phyloP scores from a whole-genome alignment of 2,888 invertebrate genomes.

The Diadegma fenestrale region DNA sequence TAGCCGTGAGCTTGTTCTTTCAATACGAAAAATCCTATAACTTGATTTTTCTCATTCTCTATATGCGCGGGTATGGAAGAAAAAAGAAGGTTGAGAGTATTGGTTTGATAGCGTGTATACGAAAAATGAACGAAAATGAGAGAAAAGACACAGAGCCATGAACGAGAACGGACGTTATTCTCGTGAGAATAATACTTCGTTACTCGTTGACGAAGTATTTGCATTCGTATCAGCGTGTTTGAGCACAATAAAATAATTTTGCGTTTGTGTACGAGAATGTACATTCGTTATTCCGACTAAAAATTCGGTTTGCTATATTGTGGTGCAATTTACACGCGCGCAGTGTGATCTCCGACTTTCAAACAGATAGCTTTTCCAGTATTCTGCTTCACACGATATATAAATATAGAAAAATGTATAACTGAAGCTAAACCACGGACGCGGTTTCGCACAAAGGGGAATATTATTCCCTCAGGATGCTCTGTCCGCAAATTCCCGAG shows the following conservation, averaged over 20 bases:
- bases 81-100: conserved; percentile 8
- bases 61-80: background rate
- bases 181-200: conserved; percentile 69
- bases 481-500: conserved; percentile 65
- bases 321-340: conserved; percentile 23
- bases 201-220: conserved; percentile 65
- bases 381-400: conserved; percentile 16
- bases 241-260: conserved; percentile 44
- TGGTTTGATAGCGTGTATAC: conserved; percentile 24
- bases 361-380: conserved; percentile 33
- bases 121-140: conserved; percentile 14
- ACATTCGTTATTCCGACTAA: conserved; percentile 58
- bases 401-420: conserved; percentile 14
- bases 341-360: conserved; percentile 45
- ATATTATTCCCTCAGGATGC: conserved; percentile 81
- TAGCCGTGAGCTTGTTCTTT: conserved; percentile 12
- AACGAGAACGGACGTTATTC: conserved; percentile 27
- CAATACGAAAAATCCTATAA: conserved; percentile 18
- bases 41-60: conserved; percentile 13
- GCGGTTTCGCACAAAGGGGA: conserved; percentile 78
- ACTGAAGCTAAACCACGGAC: conserved; percentile 68
- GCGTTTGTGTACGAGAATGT: conserved; percentile 22
- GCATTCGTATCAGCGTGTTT: conserved; percentile 16
- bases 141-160: conserved; percentile 10
- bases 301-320: conserved; percentile 61